phyloP scores from a whole-genome alignment of 2,797 vertebrate species.

The Argentina silus region DNA sequence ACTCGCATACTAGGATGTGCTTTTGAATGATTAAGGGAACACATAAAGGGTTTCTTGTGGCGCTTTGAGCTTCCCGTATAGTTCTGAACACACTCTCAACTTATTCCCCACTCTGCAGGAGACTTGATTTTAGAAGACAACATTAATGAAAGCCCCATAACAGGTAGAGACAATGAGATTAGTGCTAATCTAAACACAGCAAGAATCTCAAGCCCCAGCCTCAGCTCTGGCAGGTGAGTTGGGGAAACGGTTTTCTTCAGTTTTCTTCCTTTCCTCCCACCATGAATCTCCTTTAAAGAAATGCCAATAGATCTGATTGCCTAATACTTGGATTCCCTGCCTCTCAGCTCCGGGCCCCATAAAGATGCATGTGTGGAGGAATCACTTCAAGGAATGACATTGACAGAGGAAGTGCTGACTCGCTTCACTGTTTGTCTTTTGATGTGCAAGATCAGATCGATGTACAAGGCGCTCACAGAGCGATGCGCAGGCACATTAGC shows the following conservation, averaged over 20 bases:
- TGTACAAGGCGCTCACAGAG: slow-evolving; percentile 90
- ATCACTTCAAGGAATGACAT: slow-evolving; percentile 98
- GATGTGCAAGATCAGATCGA: slow-evolving; percentile 99
- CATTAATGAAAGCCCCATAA: slow-evolving; percentile 7
- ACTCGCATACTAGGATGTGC: slow-evolving; percentile 79
- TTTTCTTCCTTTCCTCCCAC: slow-evolving; percentile 82
- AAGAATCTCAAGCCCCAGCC: slow-evolving; percentile 52
- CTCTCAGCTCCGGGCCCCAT: slow-evolving; percentile 67
- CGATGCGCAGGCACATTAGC: slow-evolving; percentile 92
- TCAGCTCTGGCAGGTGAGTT: slow-evolving; percentile 63
- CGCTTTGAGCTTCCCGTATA: slow-evolving; percentile 79
- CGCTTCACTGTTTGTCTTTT: slow-evolving; percentile 99
- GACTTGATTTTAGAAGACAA: slow-evolving; percentile 67
- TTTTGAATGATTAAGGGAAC: slow-evolving; percentile 83
- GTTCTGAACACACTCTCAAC: slow-evolving; percentile 72
- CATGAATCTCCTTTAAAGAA: slow-evolving; percentile 97
- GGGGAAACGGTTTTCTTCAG: slow-evolving; percentile 67
- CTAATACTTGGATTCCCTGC: slow-evolving; percentile 88
- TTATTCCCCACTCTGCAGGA: slow-evolving; percentile 77
- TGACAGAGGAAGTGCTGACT: slow-evolving; percentile 99
- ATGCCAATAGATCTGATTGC: slow-evolving; percentile 98
- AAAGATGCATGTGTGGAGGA: slow-evolving; percentile 91
- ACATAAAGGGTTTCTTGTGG: slow-evolving; percentile 80
- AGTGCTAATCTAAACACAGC: slow-evolving; percentile 75
- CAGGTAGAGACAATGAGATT: slow-evolving; percentile 81